These are phyloP conservation scores for Myotis findleyi DNA, from an alignment of 2,797 vertebrate genomes.

Conservation along the genomic window DNA sequence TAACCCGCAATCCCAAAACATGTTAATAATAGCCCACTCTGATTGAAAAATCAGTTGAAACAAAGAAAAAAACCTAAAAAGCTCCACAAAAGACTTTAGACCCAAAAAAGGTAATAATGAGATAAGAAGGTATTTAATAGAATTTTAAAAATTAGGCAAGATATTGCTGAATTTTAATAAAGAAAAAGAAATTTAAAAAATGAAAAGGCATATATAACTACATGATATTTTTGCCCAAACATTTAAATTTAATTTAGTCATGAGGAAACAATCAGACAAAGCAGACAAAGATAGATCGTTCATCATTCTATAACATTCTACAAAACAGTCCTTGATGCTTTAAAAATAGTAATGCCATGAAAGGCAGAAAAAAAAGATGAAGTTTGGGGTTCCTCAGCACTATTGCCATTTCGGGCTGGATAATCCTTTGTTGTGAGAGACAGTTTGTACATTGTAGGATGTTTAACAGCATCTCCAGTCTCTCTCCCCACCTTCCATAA, in stretches of 20 bases:
- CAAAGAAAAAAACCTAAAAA: neutral
- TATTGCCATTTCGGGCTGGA: neutral
- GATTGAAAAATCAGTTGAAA: neutral
- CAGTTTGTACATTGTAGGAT: neutral
- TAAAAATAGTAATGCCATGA: slow-evolving; percentile 9
- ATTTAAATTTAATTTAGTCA: neutral
- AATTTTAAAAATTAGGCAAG: neutral
- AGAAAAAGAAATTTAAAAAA: neutral
- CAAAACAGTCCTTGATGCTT: neutral
- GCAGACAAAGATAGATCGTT: neutral
- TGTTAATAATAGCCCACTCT: neutral
- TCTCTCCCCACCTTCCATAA: neutral
- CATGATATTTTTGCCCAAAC: neutral
- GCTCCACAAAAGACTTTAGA: neutral
- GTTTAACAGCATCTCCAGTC: neutral
- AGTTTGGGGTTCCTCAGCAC: neutral
- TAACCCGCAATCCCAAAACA: neutral
- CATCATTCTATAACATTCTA: neutral
- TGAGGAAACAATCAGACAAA: neutral
- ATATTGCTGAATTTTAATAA: neutral
- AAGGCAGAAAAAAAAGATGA: neutral
- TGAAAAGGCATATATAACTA: neutral
- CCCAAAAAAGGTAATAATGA: neutral
- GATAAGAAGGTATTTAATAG: neutral
- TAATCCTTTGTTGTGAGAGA: neutral